Base-by-base conservation (phyloP, 2,888 invertebrate genomes). In the Pimpla rufipes region DNA sequence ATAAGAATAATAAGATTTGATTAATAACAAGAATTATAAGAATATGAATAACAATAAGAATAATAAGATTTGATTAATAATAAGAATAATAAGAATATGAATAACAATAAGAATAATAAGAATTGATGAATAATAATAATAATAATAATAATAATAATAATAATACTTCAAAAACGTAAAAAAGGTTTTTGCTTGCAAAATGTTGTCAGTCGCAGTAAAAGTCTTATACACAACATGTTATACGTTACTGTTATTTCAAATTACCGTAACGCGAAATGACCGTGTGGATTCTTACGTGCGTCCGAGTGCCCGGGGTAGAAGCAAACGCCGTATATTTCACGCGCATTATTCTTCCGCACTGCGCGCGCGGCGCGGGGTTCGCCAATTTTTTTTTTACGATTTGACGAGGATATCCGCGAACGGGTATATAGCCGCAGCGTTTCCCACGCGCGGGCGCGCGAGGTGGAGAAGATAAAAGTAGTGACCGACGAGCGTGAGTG, bases 401-500 rank as follows among this genome's bases (percentile, higher is more conserved):
- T 29, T 50, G 6, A 29, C 40, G 29, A 50, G 66, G 29, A 75
- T 71, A 55, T 55, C 55, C 23, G 45, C 64, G n/a, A 52, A 0
- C 29, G 13, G 55, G 29, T 45, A 21, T 45, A 21, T 59, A 62
- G 59, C 55, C 64, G 47, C 16, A 23, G 18, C 40, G 45, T 55
- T 66, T 73, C 45, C 18, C 64, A 70, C 18, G 18, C 42, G 42
- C 29, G 59, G 55, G 66, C 21, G 37, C 37, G 42, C 64, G 18
- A 64, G 16, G 35, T 23, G 37, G 13, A 70, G 29, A 75, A 75
- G 59, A 62, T 62, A 62, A 70, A 64, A 68, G 75, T 62, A 4
- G 52, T 40, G 52, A 64, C 70, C 64, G 78, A 10, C 42, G 55
- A 40, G 21, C n/a, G n/a, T 57, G 73, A 75, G 59, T 52, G 42